Conservation (phyloP, 2,888 invertebrate genomes). For the Drosophila buzzatii region DNA sequence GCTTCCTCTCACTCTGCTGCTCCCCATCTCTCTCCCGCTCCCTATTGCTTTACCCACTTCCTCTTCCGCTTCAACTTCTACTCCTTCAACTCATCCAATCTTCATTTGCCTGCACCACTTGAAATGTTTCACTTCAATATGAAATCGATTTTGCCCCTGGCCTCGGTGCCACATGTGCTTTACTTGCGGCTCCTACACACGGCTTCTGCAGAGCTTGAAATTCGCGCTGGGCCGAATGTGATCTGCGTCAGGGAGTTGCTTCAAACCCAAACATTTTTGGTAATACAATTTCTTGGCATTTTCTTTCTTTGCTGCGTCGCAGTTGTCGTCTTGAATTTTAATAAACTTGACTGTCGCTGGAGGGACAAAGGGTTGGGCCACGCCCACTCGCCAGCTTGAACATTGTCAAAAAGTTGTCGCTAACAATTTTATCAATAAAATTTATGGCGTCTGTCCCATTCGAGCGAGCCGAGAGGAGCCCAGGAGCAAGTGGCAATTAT, state of each 20-base stretch:
- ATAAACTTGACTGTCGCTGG: conserved; percentile 52
- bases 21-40: not conserved
- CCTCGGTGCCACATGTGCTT: conserved; percentile 54
- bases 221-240: conserved; percentile 4
- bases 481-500: conserved; percentile 9
- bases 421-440: conserved; percentile 61
- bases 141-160: conserved; percentile 65
- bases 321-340: conserved; percentile 72
- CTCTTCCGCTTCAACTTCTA: not conserved
- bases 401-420: conserved; percentile 54
- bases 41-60: too few species aligned
- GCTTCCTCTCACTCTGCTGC: not conserved
- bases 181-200: conserved; percentile 13
- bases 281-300: conserved; percentile 64
- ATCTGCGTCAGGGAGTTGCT: conserved; percentile 13
- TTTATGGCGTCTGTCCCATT: conserved; percentile 38
- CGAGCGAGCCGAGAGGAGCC: conserved; percentile 1
- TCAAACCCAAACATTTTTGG: conserved; percentile 39
- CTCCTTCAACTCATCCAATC: conserved; percentile 14
- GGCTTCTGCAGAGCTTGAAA: not conserved
- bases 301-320: conserved; percentile 38
- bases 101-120: conserved; percentile 32
- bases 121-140: conserved; percentile 51
- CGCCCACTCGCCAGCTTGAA: conserved; percentile 23
- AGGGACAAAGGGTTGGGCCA: conserved; percentile 38